A percentile compares a stretch with the other conserved stretches of the same genome.
Conservation (phyloP, 2,113 vertebrate species). For the Lasiurus cinereus region DNA sequence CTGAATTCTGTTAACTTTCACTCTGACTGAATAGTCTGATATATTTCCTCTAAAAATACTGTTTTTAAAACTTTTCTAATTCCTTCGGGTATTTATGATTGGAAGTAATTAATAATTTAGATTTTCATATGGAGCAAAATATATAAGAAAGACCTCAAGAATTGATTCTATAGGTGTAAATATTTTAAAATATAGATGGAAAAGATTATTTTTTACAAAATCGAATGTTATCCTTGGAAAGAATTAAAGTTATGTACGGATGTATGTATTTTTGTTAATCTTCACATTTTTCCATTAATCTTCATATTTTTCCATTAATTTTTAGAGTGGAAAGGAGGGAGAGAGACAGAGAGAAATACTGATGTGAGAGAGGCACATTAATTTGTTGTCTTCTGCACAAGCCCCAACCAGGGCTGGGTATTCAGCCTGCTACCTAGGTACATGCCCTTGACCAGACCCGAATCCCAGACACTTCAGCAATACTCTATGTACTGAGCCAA, state of each 20-base stretch:
- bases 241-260: not conserved
- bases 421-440: too few species aligned
- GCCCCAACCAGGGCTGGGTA: too few species aligned
- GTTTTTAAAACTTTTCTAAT: conserved; percentile 37
- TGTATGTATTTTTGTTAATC: too few species aligned
- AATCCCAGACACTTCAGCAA: too few species aligned
- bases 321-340: too few species aligned
- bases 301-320: too few species aligned
- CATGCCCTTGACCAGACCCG: too few species aligned
- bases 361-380: too few species aligned
- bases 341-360: too few species aligned
- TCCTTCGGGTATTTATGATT: not conserved
- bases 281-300: too few species aligned
- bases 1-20: not conserved
- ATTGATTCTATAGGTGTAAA: not conserved
- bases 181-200: conserved; percentile 45
- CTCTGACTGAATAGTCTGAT: not conserved
- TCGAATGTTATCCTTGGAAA: not conserved
- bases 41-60: not conserved
- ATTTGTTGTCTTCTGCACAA: too few species aligned
- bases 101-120: conserved; percentile 9
- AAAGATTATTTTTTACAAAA: conserved; percentile 61
- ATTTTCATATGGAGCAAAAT: not conserved
- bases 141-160: not conserved
- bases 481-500: too few species aligned